Evolutionary conservation across 2,888 invertebrate species (phyloP).

Genomic region (Nomada goodeniana): DNA sequence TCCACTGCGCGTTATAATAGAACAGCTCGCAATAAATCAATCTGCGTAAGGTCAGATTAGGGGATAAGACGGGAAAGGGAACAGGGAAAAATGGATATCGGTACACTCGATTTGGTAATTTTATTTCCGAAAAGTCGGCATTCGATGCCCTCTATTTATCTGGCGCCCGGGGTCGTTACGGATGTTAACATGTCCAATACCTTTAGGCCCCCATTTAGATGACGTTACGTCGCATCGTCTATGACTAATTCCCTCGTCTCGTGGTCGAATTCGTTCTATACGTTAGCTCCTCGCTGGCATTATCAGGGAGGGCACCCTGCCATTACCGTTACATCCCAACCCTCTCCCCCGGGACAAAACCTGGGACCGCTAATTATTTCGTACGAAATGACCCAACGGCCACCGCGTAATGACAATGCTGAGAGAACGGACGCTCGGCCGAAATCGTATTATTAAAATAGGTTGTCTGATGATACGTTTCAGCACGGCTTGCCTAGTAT

Average conservation of each 20-base stretch:
- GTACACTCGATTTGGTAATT: constrained; percentile 65
- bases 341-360: constrained; percentile 63
- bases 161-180: constrained; percentile 78
- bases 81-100: background rate
- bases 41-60: constrained; percentile 47
- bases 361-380: constrained; percentile 76
- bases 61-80: constrained; percentile 4
- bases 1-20: constrained; percentile 45
- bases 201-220: constrained; percentile 32
- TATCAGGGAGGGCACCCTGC: constrained; percentile 71
- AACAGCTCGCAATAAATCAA: constrained; percentile 56
- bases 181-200: constrained; percentile 53
- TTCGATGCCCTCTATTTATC: constrained; percentile 76
- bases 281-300: constrained; percentile 65
- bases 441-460: constrained; percentile 75
- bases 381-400: constrained; percentile 71
- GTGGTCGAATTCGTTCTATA: constrained; percentile 52
- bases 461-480: constrained; percentile 72
- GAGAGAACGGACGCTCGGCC: constrained; percentile 44
- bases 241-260: constrained; percentile 61
- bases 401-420: constrained; percentile 77
- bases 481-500: constrained; percentile 20
- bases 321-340: constrained; percentile 74
- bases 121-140: constrained; percentile 72
- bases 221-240: constrained; percentile 44